phyloP scores from a whole-genome alignment of 2,797 vertebrate species.

The Chrosomus eos region DNA sequence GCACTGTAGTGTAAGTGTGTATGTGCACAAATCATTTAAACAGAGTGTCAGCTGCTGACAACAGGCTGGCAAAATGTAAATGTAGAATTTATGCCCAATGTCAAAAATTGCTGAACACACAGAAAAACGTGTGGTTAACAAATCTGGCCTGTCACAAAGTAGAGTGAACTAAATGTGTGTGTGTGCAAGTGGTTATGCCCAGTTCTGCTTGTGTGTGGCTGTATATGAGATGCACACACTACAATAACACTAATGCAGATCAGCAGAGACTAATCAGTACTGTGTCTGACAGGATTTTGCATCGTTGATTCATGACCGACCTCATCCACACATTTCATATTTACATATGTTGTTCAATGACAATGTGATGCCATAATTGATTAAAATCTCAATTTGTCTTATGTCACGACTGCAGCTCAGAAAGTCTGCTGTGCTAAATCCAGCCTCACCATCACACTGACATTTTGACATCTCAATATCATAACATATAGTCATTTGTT shows the following conservation, averaged over 20 bases:
- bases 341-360: neutral
- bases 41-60: slow-evolving; percentile 12
- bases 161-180: neutral
- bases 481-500: too few species aligned
- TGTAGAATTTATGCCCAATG: neutral
- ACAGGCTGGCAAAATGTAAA: neutral
- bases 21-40: slow-evolving; percentile 42
- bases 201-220: neutral
- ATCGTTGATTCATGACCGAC: neutral
- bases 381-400: neutral
- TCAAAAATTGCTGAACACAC: slow-evolving; percentile 32
- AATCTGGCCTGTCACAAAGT: neutral
- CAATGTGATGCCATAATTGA: neutral
- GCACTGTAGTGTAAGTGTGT: slow-evolving; percentile 34
- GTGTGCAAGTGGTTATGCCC: neutral
- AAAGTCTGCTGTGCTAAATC: neutral
- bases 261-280: neutral
- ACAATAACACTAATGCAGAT: neutral
- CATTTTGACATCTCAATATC: too few species aligned
- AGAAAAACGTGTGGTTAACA: neutral
- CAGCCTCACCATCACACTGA: too few species aligned
- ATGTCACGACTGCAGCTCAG: neutral
- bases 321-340: neutral
- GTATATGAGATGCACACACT: neutral
- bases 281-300: neutral